Evolutionary conservation across 2,888 invertebrate species (phyloP).

Genomic region (Emmelina monodactyla): DNA sequence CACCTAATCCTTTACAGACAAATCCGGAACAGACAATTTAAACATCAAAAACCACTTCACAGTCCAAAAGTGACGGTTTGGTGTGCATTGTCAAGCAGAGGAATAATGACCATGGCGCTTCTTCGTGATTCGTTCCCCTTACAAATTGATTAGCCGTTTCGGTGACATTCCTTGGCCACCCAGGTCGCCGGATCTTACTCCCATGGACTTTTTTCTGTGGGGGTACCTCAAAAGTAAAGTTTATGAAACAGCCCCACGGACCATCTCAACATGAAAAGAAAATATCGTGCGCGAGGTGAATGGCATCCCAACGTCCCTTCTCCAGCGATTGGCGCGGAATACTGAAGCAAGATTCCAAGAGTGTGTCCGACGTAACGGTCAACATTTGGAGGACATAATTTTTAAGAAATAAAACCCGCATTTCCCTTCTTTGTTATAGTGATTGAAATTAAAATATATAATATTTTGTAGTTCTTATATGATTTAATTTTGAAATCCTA

Average conservation of each 20-base stretch:
- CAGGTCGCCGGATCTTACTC: slow-evolving; percentile 16
- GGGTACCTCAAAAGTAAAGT: slow-evolving; percentile 16
- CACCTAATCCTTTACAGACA: slow-evolving; percentile 13
- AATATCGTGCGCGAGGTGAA: slow-evolving; percentile 13
- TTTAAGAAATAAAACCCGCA: slow-evolving; percentile 9
- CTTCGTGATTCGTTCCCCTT: slow-evolving; percentile 3
- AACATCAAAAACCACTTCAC: slow-evolving; percentile 14
- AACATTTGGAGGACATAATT: slow-evolving; percentile 9
- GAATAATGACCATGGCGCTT: slow-evolving; percentile 13
- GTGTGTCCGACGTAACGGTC: slow-evolving; percentile 6
- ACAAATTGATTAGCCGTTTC: slow-evolving; percentile 5
- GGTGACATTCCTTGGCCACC: slow-evolving; percentile 13
- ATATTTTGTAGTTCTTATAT: slow-evolving; percentile 4
- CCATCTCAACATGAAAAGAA: slow-evolving; percentile 13
- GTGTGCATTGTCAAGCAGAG: slow-evolving; percentile 12
- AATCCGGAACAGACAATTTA: slow-evolving; percentile 11
- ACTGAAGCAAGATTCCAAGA: slow-evolving; percentile 5
- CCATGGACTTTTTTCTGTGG: slow-evolving; percentile 16
- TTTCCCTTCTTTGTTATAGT: neutral
- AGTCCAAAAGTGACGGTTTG: slow-evolving; percentile 16
- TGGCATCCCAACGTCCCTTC: slow-evolving; percentile 6
- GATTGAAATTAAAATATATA: neutral
- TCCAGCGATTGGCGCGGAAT: slow-evolving; percentile 6
- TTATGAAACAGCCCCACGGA: slow-evolving; percentile 10
- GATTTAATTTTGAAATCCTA: slow-evolving; percentile 7